phyloP scores from a whole-genome alignment of 2,113 vertebrate species.

The Mastomys natalensis region DNA sequence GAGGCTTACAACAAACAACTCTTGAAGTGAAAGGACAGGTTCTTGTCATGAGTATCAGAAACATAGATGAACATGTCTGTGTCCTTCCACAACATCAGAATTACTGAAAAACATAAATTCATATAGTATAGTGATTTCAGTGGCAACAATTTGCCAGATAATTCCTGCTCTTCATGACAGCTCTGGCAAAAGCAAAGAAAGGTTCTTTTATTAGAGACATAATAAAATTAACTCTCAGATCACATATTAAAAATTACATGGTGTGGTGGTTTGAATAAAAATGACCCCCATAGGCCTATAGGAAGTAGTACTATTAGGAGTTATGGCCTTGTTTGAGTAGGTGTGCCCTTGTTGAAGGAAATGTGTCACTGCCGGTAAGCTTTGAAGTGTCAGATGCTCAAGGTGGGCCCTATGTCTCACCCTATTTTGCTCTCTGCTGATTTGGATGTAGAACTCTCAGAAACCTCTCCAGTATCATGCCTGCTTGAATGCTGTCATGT shows the following conservation, averaged over 20 bases:
- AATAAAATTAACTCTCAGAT: neutral
- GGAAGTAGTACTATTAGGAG: neutral
- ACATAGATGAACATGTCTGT: neutral
- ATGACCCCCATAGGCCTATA: neutral
- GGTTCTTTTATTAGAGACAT: neutral
- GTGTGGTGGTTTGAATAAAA: neutral
- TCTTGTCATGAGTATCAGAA: neutral
- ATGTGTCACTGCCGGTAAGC: neutral
- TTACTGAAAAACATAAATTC: neutral
- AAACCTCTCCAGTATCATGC: neutral
- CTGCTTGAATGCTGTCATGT: neutral
- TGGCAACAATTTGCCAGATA: neutral
- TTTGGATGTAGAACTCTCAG: neutral
- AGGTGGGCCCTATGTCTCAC: no score
- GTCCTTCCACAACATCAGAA: neutral
- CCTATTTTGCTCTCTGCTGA: neutral
- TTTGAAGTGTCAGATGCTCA: neutral
- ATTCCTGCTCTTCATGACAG: neutral
- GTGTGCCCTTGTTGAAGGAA: neutral
- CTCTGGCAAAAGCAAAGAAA: neutral
- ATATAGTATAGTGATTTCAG: neutral
- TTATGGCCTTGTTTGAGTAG: neutral
- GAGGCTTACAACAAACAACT: neutral
- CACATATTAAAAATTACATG: neutral
- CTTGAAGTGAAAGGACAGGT: neutral